Conservation (phyloP, 2,113 vertebrate species). For the Osmerus mordax region DNA sequence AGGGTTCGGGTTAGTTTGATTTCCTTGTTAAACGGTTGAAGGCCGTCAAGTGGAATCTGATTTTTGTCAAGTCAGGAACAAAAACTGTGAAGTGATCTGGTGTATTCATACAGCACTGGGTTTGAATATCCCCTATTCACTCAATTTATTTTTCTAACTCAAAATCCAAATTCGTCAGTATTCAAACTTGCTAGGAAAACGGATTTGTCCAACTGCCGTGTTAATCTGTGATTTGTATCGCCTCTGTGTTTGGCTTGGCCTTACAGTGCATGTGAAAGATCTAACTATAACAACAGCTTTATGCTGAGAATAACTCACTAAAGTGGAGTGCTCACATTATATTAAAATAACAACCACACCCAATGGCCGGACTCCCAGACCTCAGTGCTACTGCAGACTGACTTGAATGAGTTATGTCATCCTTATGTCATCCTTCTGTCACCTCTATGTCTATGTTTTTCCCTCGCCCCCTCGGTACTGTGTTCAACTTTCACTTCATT, state of each 20-base stretch:
- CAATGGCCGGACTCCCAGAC: not conserved
- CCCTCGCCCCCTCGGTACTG: too few species aligned
- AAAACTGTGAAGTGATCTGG: too few species aligned
- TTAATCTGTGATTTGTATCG: slow-evolving; percentile 48
- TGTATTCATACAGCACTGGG: too few species aligned
- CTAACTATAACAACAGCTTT: slow-evolving; percentile 9
- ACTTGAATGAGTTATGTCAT: slow-evolving; percentile 6
- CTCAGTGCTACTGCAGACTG: not conserved
- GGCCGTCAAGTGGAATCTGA: too few species aligned
- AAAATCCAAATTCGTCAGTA: too few species aligned
- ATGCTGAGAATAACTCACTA: slow-evolving; percentile 5
- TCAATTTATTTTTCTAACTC: too few species aligned
- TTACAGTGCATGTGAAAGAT: slow-evolving; percentile 31
- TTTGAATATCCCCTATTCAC: too few species aligned
- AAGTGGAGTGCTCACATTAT: slow-evolving; percentile 7
- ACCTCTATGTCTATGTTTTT: not conserved
- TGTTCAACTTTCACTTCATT: too few species aligned
- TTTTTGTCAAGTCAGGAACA: too few species aligned
- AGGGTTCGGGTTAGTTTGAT: too few species aligned
- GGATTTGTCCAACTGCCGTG: slow-evolving; percentile 34
- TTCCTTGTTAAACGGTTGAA: too few species aligned
- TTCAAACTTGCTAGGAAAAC: slow-evolving; percentile 20
- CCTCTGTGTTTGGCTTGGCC: slow-evolving; percentile 55
- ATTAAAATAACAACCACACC: slow-evolving; percentile 2
- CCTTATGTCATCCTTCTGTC: not conserved